These are phyloP conservation scores for Glossosoma conforme DNA, from an alignment of 1,140 invertebrate genomes.

Conservation along the genomic window DNA sequence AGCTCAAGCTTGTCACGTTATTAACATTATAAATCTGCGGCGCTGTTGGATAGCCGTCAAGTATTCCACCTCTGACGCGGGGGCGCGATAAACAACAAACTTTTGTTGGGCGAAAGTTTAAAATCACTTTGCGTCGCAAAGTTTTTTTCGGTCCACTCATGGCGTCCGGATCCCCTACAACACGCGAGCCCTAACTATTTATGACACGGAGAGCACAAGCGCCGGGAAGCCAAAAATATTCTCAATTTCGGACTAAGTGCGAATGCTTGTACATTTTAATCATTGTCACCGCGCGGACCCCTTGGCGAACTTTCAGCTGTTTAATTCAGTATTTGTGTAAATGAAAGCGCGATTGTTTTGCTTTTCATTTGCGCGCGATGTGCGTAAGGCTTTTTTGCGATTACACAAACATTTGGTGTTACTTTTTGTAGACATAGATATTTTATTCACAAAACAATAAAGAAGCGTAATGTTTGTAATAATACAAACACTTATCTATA, in stretches of 20 bases:
- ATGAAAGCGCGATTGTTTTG: background rate
- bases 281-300: conserved; percentile 16
- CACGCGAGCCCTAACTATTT: background rate
- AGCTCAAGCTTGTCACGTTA: too few relatives aligned
- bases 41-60: too few relatives aligned
- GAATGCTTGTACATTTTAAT: conserved; percentile 31
- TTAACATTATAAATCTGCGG: background rate
- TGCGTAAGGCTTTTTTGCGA: too few relatives aligned
- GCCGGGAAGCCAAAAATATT: conserved; percentile 24
- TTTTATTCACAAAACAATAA: too few relatives aligned
- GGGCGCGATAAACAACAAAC: conserved; percentile 20
- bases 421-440: too few relatives aligned
- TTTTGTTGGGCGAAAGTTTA: conserved; percentile 20
- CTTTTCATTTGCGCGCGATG: too few relatives aligned
- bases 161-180: background rate
- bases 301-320: too few relatives aligned
- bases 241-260: conserved; percentile 23
- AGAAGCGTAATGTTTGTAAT: too few relatives aligned
- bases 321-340: conserved; percentile 6
- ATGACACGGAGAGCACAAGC: conserved; percentile 1
- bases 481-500: too few relatives aligned
- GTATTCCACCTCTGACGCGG: too few relatives aligned
- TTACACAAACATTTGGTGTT: too few relatives aligned
- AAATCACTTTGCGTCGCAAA: conserved; percentile 30
- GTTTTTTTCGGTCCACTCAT: conserved; percentile 20